These are phyloP conservation scores for Drosophila niveifrons DNA, from an alignment of 2,888 invertebrate species.

Conservation along the genomic window DNA sequence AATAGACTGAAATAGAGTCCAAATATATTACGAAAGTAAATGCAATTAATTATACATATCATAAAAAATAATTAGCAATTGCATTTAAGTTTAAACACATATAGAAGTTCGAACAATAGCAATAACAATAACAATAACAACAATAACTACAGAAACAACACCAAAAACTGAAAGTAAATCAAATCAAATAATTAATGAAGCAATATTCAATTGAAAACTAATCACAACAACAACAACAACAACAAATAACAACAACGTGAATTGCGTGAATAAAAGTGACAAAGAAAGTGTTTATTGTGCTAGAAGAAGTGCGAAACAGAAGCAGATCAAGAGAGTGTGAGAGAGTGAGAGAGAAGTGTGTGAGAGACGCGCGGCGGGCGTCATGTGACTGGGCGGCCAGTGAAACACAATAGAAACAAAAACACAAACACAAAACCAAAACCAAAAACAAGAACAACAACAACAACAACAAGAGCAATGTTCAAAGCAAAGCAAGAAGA, in stretches of 20 bases:
- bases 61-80: constrained; percentile 82
- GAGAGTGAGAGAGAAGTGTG: constrained; percentile 6
- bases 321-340: constrained; percentile 11
- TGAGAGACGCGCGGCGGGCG: constrained; percentile 37
- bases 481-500: constrained; percentile 21
- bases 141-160: constrained; percentile 24
- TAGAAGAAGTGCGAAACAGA: constrained; percentile 12
- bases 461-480: constrained; percentile 1
- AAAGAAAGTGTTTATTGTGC: constrained; percentile 16
- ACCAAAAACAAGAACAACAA: constrained; percentile 13
- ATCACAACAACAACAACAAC: constrained; percentile 1
- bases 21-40: constrained; percentile 83
- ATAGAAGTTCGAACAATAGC: constrained; percentile 29
- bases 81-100: constrained; percentile 73
- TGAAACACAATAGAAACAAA: constrained; percentile 16
- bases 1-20: constrained; percentile 84
- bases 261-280: constrained; percentile 33
- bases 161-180: constrained; percentile 25
- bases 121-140: constrained; percentile 18
- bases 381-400: constrained; percentile 41
- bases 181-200: constrained; percentile 14
- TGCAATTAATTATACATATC: constrained; percentile 85
- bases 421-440: constrained; percentile 11
- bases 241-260: constrained; percentile 1
- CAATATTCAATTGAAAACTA: constrained; percentile 4